phyloP scores from a whole-genome alignment of 2,113 vertebrate genomes.

The Vulpes vulpes region DNA sequence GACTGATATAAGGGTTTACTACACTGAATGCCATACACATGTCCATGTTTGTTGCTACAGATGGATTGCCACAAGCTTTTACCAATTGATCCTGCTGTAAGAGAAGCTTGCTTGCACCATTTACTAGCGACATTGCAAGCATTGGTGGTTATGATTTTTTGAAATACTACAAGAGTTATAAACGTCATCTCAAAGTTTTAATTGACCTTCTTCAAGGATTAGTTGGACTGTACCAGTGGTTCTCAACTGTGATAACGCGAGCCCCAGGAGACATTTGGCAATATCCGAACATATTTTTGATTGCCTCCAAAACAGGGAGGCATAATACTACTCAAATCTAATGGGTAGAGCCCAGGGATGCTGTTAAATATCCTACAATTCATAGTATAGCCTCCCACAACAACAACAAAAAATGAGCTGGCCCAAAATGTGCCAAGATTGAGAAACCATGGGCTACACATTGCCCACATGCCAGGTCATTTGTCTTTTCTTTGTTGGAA shows the following conservation, averaged over 20 bases:
- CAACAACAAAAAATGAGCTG: background rate
- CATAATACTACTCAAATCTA: too few relatives aligned
- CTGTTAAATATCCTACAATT: background rate
- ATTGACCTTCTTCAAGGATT: background rate
- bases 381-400: background rate
- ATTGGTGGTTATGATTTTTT: background rate
- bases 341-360: background rate
- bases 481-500: background rate
- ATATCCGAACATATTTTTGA: background rate
- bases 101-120: background rate
- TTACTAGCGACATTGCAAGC: background rate
- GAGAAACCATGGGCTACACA: background rate
- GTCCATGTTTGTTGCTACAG: rapidly evolving
- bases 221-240: background rate
- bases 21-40: background rate
- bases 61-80: background rate
- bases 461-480: background rate
- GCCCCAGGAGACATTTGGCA: background rate
- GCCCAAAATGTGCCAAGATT: background rate
- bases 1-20: background rate
- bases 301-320: background rate
- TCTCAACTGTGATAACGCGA: background rate
- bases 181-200: background rate
- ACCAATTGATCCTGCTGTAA: background rate
- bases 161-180: background rate